Base-by-base conservation (phyloP, 2,888 invertebrate species). In the Thelaira solivaga region DNA sequence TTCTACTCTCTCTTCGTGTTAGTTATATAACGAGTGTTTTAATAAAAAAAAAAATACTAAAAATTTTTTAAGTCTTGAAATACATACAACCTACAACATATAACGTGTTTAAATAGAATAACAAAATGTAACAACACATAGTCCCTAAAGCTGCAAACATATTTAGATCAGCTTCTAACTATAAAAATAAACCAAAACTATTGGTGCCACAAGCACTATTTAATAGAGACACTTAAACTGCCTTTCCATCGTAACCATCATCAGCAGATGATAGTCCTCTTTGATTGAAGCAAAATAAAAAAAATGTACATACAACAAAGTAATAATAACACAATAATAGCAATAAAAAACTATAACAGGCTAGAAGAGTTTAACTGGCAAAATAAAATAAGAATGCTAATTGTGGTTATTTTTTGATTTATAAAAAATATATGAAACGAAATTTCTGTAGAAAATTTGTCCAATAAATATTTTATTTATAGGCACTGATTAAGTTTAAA, bases 231-330 rank as follows among this genome's bases (percentile, higher is more conserved):
- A 64, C 55, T 64, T 72, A 64, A 55, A 55, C 85, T 85, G 62
- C 47, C 31, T n/a, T 34, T 36, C 18, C 24, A 36, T 11, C 47
- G 47, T 36, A 87, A n/a, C n/a, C n/a, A n/a, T n/a, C n/a, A n/a
- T 87, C 87, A 86, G 86, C 86, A 86, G 87, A 49, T 24, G 69
- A 87, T 86, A 86, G 86, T 86, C 83, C 84, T 86, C 86, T 84
- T 84, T 85, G 26, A 16, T 18, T 16, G 10, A 22, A 34, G 24
- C 7, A 53, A 43, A 67, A 31, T 29, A 31, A 1, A 49, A 11
- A 4, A 34, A 22, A 20, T 26, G 4, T 26, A 26, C 6, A 5
- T 5, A 26, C n/a, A 22, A 22, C 20, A 18, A 36, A 6, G 13
- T 36, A 36, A 34, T 36, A 26, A 49, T 49, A 49, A 62, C 47